Base-by-base conservation (phyloP, 1,140 invertebrate genomes). In the Andrena cerasifolii region DNA sequence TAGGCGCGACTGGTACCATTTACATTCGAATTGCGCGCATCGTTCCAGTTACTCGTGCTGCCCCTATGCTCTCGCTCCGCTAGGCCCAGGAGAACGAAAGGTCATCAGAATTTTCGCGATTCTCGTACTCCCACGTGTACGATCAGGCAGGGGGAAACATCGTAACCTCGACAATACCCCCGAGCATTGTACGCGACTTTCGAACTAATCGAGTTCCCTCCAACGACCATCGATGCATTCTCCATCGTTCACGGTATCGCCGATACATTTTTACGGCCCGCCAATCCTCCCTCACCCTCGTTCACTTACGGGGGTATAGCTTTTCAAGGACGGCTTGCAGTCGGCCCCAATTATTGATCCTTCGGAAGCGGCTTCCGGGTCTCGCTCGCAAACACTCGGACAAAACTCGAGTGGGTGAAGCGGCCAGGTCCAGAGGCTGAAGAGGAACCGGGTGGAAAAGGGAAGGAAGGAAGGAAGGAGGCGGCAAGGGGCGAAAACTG, bases 301-400 rank as follows among this genome's bases (percentile, higher is more conserved):
- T 45, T 73, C 58, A 45, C 59, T 59, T 61, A 47, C 56, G 58
- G 58, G n/a, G 73, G 47, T 79, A 76, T 81, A 87, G 82, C 77
- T 84, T 87, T 87, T 86, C 86, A 87, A 88, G 87, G 85, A 68
- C 79, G 76, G 59, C 36, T 76, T 62, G 83, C 82, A 83, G 79
- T 80, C 79, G 75, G 75, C 76, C 68, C 78, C 79, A 79, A 79
- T 89, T 89, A 89, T 89, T 88, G 87, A 89, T 89, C 85, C 80
- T 83, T 81, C 31, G 76, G 62, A 89, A 85, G 79, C 84, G 79
- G 80, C 84, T 88, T 87, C 85, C 83, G 75, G 79, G 73, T 83
- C 80, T 78, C 72, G 75, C 66, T 84, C 59, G 72, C 85, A 80
- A 88, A 85, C 74, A 82, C 80, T 71, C 62, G 56, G 75, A 82